phyloP scores from a whole-genome alignment of 2,888 invertebrate species.

The Enoplolaimus lenunculus region DNA sequence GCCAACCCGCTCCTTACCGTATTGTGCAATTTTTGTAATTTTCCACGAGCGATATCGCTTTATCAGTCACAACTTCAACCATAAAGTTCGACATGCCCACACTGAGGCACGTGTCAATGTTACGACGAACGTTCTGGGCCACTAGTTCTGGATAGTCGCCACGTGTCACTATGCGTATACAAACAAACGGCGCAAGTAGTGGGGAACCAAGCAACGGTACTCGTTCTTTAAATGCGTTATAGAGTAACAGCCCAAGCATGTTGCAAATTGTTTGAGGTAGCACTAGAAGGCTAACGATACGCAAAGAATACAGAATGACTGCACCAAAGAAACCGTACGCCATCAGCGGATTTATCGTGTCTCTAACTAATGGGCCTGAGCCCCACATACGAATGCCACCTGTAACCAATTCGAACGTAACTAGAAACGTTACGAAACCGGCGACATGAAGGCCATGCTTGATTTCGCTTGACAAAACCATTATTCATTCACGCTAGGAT shows the following conservation, averaged over 20 bases:
- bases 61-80: conserved; percentile 88
- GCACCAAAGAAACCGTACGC: conserved; percentile 34
- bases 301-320: conserved; percentile 32
- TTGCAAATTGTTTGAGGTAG: conserved; percentile 40
- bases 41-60: conserved; percentile 42
- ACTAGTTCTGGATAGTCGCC: conserved; percentile 85
- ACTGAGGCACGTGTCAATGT: conserved; percentile 70
- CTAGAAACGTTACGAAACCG: conserved; percentile 7
- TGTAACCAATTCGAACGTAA: conserved; percentile 16
- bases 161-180: conserved; percentile 79
- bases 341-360: conserved; percentile 15
- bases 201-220: conserved; percentile 75
- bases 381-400: conserved; percentile 15
- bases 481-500: too few relatives aligned
- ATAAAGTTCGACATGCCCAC: conserved; percentile 85
- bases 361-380: neutral
- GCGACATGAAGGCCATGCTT: conserved; percentile 21
- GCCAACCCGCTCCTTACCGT: too few relatives aligned
- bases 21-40: conserved; percentile 4
- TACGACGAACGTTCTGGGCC: conserved; percentile 65
- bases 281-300: conserved; percentile 37
- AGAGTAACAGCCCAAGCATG: conserved; percentile 55
- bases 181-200: conserved; percentile 76
- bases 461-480: conserved; percentile 1
- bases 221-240: conserved; percentile 86